Evolutionary conservation across 2,113 vertebrate species (phyloP).

Genomic region (Misgurnus mizolepis): DNA sequence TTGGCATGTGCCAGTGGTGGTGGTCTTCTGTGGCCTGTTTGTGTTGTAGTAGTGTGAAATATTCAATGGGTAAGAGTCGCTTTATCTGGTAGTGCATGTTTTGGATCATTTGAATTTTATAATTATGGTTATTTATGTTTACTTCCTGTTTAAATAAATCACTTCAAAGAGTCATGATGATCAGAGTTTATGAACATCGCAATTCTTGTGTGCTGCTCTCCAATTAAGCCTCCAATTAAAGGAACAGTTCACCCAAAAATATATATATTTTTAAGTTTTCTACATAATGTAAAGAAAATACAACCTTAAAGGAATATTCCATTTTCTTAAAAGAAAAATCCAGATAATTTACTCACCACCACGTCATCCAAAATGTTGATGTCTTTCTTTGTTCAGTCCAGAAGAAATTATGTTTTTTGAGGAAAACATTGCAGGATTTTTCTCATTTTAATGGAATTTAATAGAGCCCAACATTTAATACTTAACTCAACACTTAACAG

Average conservation of each 20-base stretch:
- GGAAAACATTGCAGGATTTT: no score
- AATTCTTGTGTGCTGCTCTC: background rate
- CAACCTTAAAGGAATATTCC: no score
- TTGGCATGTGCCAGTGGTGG: background rate
- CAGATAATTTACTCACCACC: no score
- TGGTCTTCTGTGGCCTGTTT: slow-evolving; percentile 6
- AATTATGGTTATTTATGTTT: background rate
- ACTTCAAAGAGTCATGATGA: slow-evolving; percentile 4
- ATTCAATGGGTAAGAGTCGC: background rate
- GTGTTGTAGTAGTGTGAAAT: background rate
- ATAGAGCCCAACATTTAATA: no score
- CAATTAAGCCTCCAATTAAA: background rate
- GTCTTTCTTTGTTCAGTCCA: no score
- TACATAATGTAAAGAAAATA: no score
- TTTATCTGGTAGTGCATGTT: slow-evolving; percentile 20
- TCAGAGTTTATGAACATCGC: background rate
- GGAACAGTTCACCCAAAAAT: background rate
- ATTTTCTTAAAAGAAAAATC: no score
- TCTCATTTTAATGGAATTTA: no score
- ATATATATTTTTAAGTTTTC: no score
- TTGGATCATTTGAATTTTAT: background rate
- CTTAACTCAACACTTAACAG: no score
- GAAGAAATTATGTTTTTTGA: no score
- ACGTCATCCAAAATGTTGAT: no score
- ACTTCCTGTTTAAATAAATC: background rate